phyloP scores from a whole-genome alignment of 2,113 vertebrate species.

The Prochilodus magdalenae region DNA sequence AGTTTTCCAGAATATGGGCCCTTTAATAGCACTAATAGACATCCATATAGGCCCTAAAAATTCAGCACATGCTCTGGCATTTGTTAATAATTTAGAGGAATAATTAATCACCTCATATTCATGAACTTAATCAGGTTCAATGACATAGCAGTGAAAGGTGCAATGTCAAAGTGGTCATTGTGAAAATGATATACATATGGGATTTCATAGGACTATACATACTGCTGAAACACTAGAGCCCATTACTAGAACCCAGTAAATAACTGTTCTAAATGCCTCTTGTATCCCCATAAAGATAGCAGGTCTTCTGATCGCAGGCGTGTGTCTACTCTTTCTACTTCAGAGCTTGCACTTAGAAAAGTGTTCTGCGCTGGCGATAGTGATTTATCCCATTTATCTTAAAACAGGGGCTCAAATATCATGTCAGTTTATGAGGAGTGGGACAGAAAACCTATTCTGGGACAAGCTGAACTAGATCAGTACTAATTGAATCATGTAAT shows the following conservation, averaged over 20 bases:
- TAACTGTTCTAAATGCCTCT: neutral
- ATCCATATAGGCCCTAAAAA: too few relatives aligned
- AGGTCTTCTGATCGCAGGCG: neutral
- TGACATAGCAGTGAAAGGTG: neutral
- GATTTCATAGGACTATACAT: neutral
- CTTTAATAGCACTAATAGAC: too few relatives aligned
- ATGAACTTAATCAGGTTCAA: neutral
- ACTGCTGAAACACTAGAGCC: neutral
- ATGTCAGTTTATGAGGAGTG: conserved; percentile 49
- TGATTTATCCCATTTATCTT: conserved; percentile 40
- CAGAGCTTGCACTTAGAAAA: conserved; percentile 16
- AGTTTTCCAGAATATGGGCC: too few relatives aligned
- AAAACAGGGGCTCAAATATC: conserved; percentile 34
- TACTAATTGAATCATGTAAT: conserved; percentile 63
- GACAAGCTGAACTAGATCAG: conserved; percentile 59
- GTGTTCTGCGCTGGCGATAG: conserved; percentile 33
- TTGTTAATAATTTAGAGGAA: neutral
- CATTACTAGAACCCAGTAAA: neutral
- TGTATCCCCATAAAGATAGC: neutral
- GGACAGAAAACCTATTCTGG: conserved; percentile 53
- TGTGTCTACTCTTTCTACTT: neutral
- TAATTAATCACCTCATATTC: neutral
- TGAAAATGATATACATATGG: neutral
- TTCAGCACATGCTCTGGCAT: neutral
- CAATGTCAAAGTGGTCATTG: neutral